Percentiles rank a stretch among this genome's conserved stretches.
Conservation (phyloP, 2,113 vertebrate species). For the Nycticebus coucang region DNA sequence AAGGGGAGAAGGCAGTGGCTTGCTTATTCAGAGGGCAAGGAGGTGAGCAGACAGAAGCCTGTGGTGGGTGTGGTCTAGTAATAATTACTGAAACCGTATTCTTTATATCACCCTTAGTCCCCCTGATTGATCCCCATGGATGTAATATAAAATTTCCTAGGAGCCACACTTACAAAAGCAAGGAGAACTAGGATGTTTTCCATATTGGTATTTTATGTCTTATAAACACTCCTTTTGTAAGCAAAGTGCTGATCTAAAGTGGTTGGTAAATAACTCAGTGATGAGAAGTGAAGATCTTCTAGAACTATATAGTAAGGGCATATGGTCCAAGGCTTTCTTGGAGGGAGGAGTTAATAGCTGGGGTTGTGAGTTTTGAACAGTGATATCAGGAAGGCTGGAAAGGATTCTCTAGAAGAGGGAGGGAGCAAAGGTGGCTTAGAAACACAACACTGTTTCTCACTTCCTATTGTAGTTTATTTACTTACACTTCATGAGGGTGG, state of each 20-base stretch:
- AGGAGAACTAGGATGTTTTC: background rate
- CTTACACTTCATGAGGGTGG: background rate
- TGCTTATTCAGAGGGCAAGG: background rate
- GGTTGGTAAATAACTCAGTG: background rate
- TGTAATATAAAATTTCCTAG: background rate
- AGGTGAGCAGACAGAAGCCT: background rate
- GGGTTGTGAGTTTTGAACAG: background rate
- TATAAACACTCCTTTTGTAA: background rate
- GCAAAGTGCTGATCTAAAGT: background rate
- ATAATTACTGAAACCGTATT: background rate
- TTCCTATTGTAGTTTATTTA: background rate
- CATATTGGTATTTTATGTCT: background rate
- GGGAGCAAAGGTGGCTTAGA: background rate
- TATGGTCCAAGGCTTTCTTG: background rate
- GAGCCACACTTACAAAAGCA: background rate
- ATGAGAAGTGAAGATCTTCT: background rate
- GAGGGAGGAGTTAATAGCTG: background rate
- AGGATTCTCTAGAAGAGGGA: background rate
- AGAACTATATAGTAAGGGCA: background rate
- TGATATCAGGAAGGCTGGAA: background rate
- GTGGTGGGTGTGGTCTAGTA: background rate
- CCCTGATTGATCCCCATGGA: rapidly evolving
- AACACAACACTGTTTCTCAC: background rate
- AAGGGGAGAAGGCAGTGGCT: background rate
- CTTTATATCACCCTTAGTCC: rapidly evolving